Percentiles rank a stretch among this genome's conserved stretches.
Evolutionary conservation across 2,797 vertebrate genomes (phyloP).

Genomic region (Microtus californicus): DNA sequence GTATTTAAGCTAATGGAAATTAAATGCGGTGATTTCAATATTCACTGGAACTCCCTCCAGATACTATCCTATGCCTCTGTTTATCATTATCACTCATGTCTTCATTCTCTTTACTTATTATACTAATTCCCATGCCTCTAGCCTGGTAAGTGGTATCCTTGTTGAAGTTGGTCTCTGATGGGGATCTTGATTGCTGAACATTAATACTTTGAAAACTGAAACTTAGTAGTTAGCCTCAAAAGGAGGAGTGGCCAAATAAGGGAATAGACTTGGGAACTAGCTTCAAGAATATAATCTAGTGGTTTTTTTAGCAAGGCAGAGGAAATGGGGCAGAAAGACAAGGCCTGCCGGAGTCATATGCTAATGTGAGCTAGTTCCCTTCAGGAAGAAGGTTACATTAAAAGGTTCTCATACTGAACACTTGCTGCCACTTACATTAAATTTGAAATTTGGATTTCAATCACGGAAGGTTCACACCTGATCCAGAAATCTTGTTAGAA

Average conservation of each 20-base stretch:
- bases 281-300: neutral
- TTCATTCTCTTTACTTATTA: too few relatives aligned
- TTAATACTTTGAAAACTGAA: neutral
- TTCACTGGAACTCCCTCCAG: too few relatives aligned
- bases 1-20: too few relatives aligned
- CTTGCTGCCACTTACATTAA: neutral
- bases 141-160: too few relatives aligned
- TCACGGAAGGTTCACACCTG: neutral
- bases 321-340: neutral
- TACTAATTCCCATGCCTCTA: too few relatives aligned
- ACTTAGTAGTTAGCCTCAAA: neutral
- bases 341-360: neutral
- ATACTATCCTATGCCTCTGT: too few relatives aligned
- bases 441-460: neutral
- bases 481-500: neutral
- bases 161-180: too few relatives aligned
- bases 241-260: neutral
- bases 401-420: too few relatives aligned
- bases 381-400: neutral
- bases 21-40: too few relatives aligned
- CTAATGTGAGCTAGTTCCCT: neutral
- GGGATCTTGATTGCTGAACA: neutral
- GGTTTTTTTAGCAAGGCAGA: neutral
- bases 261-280: neutral
- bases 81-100: too few relatives aligned